Base-by-base conservation (phyloP, 2,113 vertebrate genomes). In the Elephantulus edwardii region DNA sequence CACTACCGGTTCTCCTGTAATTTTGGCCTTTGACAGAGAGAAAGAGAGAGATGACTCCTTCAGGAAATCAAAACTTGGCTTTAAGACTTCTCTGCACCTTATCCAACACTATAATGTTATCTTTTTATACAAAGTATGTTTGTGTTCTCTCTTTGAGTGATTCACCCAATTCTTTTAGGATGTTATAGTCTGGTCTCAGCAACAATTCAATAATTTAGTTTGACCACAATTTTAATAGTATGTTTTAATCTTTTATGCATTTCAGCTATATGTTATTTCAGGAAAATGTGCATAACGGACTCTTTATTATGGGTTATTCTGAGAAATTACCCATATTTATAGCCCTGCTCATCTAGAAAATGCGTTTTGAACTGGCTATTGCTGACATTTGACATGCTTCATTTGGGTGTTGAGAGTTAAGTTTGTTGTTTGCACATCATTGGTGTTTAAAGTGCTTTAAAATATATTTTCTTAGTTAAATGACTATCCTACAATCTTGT, bases 61-160 rank as follows among this genome's bases (percentile, higher is more conserved):
- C 14, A 33, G 13, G 54, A 13, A 77, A 46, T 62, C 50, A 80
- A n/a, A 80, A 92, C 13, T 74, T 85, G 94, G 64, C 54, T 96
- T 97, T 93, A 91, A 77, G 28, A 70, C n/a, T 90, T 96, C 81
- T 56, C 35, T 70, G 28, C 24, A 64, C 8, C 50, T 68, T 30
- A 14, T 33, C 42, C 30, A 74, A 64, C n/a, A 64, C 5, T 33
- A 33, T 62, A 5, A 38, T 82, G 91, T 93, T 83, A 28, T 88
- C 91, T 85, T 92, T 95, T 97, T 93, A 62, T 64, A 95, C 93
- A 90, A 89, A 64, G 83, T 92, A 66, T 81, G 66, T 24, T 94
- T 95, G 48, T 95, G 77, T 89, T 95, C 83, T 92, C 71, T 95
- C 48, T 66, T 76, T 86, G 87, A 93, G 70, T 93, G 71, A 95